Evolutionary conservation across 2,888 invertebrate species (phyloP).

Genomic region (Eupithecia exiguata): DNA sequence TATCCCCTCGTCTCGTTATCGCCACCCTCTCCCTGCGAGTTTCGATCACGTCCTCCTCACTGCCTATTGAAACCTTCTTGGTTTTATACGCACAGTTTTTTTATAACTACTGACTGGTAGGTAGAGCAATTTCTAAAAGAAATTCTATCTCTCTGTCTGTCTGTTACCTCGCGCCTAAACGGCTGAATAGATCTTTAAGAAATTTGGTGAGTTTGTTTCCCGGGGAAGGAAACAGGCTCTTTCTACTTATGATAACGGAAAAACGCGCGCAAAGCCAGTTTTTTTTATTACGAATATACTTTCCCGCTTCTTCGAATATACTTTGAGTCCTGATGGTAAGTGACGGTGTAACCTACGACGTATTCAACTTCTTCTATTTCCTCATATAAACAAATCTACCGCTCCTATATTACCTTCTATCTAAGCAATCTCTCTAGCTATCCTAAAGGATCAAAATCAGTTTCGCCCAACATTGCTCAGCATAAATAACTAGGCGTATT

Average conservation of each 20-base stretch:
- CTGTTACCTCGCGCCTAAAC: background rate
- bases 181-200: background rate
- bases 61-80: background rate
- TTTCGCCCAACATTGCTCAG: conserved; percentile 53
- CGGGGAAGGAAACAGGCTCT: no score
- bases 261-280: background rate
- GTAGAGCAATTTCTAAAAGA: background rate
- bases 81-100: background rate
- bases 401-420: background rate
- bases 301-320: no score
- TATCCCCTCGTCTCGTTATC: background rate
- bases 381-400: background rate
- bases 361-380: background rate
- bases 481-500: conserved; percentile 81
- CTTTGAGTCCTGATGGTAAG: no score
- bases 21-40: background rate
- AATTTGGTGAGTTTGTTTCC: background rate
- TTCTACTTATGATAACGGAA: no score
- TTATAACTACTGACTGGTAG: background rate
- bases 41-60: background rate
- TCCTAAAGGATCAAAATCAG: conserved; percentile 1
- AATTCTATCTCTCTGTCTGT: background rate
- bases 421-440: background rate
- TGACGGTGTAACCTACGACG: no score
- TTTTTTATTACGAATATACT: no score